Evolutionary conservation across 2,888 invertebrate species (phyloP), one percentile per base, ranked within the genome.

Genomic region (Imbricaverruca yamaguchii): DNA sequence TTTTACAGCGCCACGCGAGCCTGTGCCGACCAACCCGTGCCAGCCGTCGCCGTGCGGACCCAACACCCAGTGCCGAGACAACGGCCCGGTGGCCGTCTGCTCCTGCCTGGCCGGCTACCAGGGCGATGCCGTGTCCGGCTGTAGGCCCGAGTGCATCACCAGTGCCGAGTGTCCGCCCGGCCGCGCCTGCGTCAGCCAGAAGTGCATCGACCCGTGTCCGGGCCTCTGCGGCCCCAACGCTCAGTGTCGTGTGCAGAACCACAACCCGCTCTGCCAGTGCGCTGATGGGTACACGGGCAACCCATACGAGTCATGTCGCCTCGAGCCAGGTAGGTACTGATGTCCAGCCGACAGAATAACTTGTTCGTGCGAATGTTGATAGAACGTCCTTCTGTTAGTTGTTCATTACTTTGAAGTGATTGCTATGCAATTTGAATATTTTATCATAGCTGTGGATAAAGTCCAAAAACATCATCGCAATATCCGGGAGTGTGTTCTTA

Each of bases 31-130:
- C 80, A 83, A 83, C 85, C 94, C 94, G 0, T 95, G 94, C 86
- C 92, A 94, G 86, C 94, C 95, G 81, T 94, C 94, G 61, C 95
- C 95, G 1, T 96, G 96, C 86, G 96, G 95, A 65, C 88, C 93
- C 1, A 96, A 95, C 86, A 94, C 95, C 4, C 88, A 93, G 86
- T 93, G 94, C 87, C 57, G 67, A 7, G 80, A 65, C 67, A 80
- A 82, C 56, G 80, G 80, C 67, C 25, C 80, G 13, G 65, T 69
- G 65, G 94, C 94, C 0, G 94, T 94, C 0, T 96, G 95, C 86
- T 93, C 94, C 0, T 96, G 95, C 85, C 89, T 92, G 84, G 92
- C 92, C 1, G 92, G 92, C 84, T 94, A 93, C 85, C 90, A 92
- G 80, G 94, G 94, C 81, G 91, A 91, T 83, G 94, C 94, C 25